Evolutionary conservation across 2,797 vertebrate genomes (phyloP).

Genomic region (Spondyliosoma cantharus): DNA sequence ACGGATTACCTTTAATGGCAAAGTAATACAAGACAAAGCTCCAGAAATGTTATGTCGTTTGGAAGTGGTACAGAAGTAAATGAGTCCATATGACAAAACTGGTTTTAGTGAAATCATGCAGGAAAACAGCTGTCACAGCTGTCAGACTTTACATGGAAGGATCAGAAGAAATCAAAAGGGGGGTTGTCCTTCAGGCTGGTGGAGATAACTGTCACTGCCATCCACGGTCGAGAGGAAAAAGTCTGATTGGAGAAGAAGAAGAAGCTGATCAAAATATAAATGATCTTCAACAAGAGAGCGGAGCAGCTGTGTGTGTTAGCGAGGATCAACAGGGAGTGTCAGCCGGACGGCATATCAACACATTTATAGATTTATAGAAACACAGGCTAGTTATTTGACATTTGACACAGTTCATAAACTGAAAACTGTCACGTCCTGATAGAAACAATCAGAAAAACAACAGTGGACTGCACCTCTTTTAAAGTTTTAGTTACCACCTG

Average conservation of each 20-base stretch:
- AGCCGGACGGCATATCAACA: too few relatives aligned
- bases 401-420: too few relatives aligned
- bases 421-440: too few relatives aligned
- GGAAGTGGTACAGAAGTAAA: constrained; percentile 4
- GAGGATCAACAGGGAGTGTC: too few relatives aligned
- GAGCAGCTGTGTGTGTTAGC: too few relatives aligned
- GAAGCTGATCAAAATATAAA: background rate
- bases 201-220: background rate
- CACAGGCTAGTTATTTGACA: too few relatives aligned
- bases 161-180: constrained; percentile 2
- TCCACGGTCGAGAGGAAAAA: background rate
- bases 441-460: too few relatives aligned
- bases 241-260: background rate
- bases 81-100: constrained; percentile 5
- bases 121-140: constrained; percentile 1
- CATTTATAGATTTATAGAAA: too few relatives aligned
- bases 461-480: too few relatives aligned
- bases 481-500: too few relatives aligned
- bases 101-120: constrained; percentile 1
- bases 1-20: constrained; percentile 22
- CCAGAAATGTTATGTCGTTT: background rate
- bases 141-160: background rate
- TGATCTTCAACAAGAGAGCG: background rate
- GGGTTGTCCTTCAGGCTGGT: background rate
- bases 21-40: background rate